Evolutionary conservation across 1,140 invertebrate species (phyloP).

Genomic region (Pinna nobilis): DNA sequence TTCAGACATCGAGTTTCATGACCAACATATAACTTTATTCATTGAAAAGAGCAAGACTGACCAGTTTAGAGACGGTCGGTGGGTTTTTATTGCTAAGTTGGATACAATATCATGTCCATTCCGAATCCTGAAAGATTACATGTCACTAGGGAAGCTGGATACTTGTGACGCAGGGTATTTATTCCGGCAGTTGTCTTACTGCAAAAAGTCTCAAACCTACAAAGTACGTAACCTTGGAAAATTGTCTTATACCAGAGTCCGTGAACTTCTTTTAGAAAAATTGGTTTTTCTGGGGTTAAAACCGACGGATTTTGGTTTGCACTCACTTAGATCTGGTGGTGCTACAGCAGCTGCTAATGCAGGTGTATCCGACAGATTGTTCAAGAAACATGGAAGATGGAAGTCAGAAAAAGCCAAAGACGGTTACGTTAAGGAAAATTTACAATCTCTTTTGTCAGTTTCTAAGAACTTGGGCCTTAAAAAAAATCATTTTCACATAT

Average conservation of each 20-base stretch:
- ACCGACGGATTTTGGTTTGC: neutral
- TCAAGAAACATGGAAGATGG: neutral
- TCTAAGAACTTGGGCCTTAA: neutral
- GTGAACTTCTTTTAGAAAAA: neutral
- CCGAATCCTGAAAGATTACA: neutral
- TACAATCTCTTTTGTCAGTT: neutral
- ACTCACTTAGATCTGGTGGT: neutral
- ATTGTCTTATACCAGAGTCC: neutral
- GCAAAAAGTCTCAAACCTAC: neutral
- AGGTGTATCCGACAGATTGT: neutral
- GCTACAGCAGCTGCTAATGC: neutral
- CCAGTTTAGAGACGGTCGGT: neutral
- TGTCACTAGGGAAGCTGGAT: neutral
- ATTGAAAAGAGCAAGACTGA: constrained; percentile 5
- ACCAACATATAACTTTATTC: neutral
- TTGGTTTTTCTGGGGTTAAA: neutral
- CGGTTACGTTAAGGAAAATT: neutral
- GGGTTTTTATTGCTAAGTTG: neutral
- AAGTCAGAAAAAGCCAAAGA: neutral
- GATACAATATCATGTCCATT: neutral
- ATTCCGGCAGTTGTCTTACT: neutral
- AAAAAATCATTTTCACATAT: too few relatives aligned
- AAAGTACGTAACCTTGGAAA: neutral
- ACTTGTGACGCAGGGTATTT: neutral
- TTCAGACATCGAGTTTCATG: neutral